Evolutionary conservation across 2,113 vertebrate genomes (phyloP), one percentile per base, ranked within the genome.

Genomic region (Callionymus lyra): DNA sequence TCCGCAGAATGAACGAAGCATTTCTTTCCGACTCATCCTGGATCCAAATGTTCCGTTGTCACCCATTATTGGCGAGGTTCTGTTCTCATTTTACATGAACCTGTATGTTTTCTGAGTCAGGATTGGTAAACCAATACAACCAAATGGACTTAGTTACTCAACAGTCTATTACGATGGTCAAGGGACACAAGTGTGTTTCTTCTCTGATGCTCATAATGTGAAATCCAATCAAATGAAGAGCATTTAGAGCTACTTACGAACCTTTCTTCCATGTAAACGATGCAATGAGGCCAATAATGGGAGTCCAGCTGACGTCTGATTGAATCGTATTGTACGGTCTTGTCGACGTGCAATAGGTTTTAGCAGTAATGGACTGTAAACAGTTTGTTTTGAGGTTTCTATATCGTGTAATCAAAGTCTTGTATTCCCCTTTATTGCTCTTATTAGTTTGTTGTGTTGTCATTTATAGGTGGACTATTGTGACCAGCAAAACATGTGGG

Each of bases 181-280:
- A 68, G 67, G 65, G 81, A 80, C 72, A 75, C 72, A 56, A 68
- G 77, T 83, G 79, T 74, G 55, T 82, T 77, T 72, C 79, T 80
- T 58, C 66, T 61, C 72, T 72, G 75, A 86, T 82, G 81, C 79
- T 75, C 59, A 65, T 85, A 82, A 87, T 86, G 76, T 76, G 67
- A 84, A 82, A 83, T 82, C 75, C 74, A 85, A 84, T 84, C 79
- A 80, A 85, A 81, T 82, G 72, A 79, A 66, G 76, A 79, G 82
- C 78, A 86, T 85, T 87, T 84, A 86, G 80, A 74, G 68, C 78
- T 82, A 80, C 82, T 86, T 77, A 75, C 75, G 72, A 72, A 65
- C 63, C 49, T 63, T 74, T 76, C 71, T 67, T 72, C 69, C 81
- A 81, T 81, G 80, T 82, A 86, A 85, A 85, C 74, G 75, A 81